A percentile compares a stretch with the other conserved stretches of the same genome.
These are phyloP conservation scores for Sphaeramia orbicularis DNA, from an alignment of 2,797 vertebrate genomes.

Conservation along the genomic window DNA sequence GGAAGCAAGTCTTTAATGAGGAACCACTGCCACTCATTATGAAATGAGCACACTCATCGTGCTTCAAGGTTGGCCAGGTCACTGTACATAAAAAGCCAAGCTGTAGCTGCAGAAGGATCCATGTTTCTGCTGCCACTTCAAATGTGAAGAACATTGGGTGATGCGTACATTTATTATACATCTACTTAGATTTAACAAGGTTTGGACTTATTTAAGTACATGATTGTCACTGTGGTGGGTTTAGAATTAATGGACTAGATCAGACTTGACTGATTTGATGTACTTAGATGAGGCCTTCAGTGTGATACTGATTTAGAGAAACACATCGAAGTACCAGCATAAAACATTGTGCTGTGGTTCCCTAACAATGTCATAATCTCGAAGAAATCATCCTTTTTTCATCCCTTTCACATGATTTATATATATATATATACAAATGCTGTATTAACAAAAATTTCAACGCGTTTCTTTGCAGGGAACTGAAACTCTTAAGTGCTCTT, in stretches of 20 bases:
- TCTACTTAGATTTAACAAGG: not conserved
- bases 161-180: slow-evolving; percentile 1
- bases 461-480: too few species aligned
- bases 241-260: not conserved
- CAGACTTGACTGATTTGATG: too few species aligned
- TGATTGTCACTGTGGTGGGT: not conserved
- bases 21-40: slow-evolving; percentile 67
- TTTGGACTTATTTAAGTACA: slow-evolving; percentile 2
- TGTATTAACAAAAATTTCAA: too few species aligned
- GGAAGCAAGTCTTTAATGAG: slow-evolving; percentile 76
- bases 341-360: too few species aligned
- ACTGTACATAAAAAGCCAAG: slow-evolving; percentile 10
- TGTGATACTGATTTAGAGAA: too few species aligned
- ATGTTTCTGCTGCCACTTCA: not conserved
- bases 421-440: too few species aligned
- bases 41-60: slow-evolving; percentile 66
- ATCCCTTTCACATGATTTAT: too few species aligned
- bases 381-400: too few species aligned
- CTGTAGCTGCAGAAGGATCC: not conserved
- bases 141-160: slow-evolving; percentile 3
- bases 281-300: too few species aligned
- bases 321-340: too few species aligned
- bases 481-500: too few species aligned
- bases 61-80: slow-evolving; percentile 64
- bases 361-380: too few species aligned